Percentiles rank a stretch among this genome's conserved stretches.
Evolutionary conservation across 2,113 vertebrate species (phyloP).

Genomic region (Myotis lucifugus): DNA sequence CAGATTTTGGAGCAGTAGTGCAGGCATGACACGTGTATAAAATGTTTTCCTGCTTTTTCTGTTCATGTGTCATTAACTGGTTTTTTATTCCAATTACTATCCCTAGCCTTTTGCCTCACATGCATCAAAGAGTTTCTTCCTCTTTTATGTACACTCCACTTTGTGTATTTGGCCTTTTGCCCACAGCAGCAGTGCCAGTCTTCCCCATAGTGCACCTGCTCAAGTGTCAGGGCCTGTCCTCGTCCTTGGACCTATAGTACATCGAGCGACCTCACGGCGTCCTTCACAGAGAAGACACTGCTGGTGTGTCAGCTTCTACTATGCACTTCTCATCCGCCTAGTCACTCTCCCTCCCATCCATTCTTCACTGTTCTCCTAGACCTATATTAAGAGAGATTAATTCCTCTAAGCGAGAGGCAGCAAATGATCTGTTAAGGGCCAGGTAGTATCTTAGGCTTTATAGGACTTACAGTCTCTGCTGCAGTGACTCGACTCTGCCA

Average conservation of each 20-base stretch:
- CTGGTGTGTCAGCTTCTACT: background rate
- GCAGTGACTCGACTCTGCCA: background rate
- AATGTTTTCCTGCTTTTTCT: slow-evolving; percentile 1
- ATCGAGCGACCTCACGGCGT: background rate
- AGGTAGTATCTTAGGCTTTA: background rate
- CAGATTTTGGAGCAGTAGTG: background rate
- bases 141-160: background rate
- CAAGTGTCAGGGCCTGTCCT: background rate
- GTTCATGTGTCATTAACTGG: background rate
- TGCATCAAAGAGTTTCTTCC: background rate
- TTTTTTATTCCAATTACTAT: background rate
- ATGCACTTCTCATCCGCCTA: rapidly evolving
- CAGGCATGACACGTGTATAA: background rate
- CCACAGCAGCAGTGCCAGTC: background rate
- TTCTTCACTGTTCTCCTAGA: slow-evolving; percentile 41
- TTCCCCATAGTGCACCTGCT: background rate
- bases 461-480: background rate
- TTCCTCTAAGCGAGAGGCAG: background rate
- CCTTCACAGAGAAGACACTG: background rate
- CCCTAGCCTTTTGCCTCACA: background rate
- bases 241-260: background rate
- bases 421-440: background rate
- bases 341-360: background rate
- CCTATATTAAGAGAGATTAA: background rate
- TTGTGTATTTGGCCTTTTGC: background rate